phyloP scores from a whole-genome alignment of 2,888 invertebrate genomes.

The Stenoptilia bipunctidactyla region DNA sequence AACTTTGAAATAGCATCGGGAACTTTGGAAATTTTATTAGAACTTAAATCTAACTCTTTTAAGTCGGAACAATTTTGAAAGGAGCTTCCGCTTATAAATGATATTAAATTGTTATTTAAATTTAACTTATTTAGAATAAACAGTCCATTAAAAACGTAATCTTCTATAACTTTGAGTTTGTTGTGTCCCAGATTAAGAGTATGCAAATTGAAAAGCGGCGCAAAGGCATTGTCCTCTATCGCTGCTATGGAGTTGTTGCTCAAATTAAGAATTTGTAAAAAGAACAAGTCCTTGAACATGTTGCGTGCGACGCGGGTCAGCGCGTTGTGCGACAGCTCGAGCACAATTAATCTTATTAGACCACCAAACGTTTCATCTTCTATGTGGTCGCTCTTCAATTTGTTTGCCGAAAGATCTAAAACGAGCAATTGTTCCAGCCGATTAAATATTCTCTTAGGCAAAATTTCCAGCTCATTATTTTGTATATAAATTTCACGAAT shows the following conservation, averaged over 20 bases:
- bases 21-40: slow-evolving; percentile 84
- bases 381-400: slow-evolving; percentile 86
- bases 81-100: slow-evolving; percentile 81
- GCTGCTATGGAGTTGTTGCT: slow-evolving; percentile 87
- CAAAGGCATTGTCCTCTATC: slow-evolving; percentile 88
- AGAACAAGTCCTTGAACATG: slow-evolving; percentile 89
- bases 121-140: slow-evolving; percentile 87
- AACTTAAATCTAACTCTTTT: slow-evolving; percentile 90
- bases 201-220: slow-evolving; percentile 89
- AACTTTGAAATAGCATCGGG: slow-evolving; percentile 88
- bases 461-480: slow-evolving; percentile 86
- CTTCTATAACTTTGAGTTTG: slow-evolving; percentile 82
- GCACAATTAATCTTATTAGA: slow-evolving; percentile 85
- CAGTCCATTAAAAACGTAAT: slow-evolving; percentile 85
- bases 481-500: slow-evolving; percentile 87
- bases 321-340: slow-evolving; percentile 88
- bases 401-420: slow-evolving; percentile 88
- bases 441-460: slow-evolving; percentile 88
- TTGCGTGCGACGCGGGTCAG: slow-evolving; percentile 83
- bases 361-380: slow-evolving; percentile 90
- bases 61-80: slow-evolving; percentile 90
- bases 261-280: slow-evolving; percentile 87
- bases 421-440: slow-evolving; percentile 87
- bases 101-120: slow-evolving; percentile 85
- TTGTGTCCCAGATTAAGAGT: slow-evolving; percentile 91